These are phyloP conservation scores for Ophonus ardosiacus DNA, from an alignment of 2,888 invertebrate genomes.

Conservation along the genomic window DNA sequence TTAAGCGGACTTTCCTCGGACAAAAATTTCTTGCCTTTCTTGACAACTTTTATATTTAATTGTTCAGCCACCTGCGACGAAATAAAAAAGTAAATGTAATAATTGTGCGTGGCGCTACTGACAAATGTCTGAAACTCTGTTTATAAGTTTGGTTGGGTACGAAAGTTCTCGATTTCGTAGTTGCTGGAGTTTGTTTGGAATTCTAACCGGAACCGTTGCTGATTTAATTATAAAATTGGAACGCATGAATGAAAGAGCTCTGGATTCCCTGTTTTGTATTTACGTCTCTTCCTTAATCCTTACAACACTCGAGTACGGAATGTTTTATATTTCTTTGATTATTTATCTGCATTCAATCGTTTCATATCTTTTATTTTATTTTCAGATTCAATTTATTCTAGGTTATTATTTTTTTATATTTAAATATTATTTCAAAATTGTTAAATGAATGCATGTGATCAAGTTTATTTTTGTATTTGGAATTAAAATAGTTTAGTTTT, in stretches of 20 bases:
- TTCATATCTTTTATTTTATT: slow-evolving; percentile 6
- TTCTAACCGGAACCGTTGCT: slow-evolving; percentile 12
- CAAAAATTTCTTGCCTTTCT: too few species aligned
- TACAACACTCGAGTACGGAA: slow-evolving; percentile 5
- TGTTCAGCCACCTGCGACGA: too few species aligned
- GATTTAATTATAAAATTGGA: slow-evolving; percentile 51
- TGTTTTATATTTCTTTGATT: slow-evolving; percentile 36
- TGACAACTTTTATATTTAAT: too few species aligned
- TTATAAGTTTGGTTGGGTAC: slow-evolving; percentile 14
- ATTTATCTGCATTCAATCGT: slow-evolving; percentile 26
- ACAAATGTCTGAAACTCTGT: neutral
- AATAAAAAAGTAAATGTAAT: too few species aligned
- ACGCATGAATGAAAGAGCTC: slow-evolving; percentile 24
- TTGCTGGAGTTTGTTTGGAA: slow-evolving; percentile 2
- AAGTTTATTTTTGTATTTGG: neutral
- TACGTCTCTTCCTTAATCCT: neutral
- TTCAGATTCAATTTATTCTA: slow-evolving; percentile 15
- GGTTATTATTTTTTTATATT: slow-evolving; percentile 6
- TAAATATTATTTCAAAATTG: neutral
- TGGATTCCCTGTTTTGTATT: slow-evolving; percentile 15
- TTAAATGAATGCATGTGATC: neutral
- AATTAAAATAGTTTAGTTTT: neutral
- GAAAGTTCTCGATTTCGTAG: slow-evolving; percentile 29
- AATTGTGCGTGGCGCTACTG: neutral
- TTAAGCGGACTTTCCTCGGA: too few species aligned